These are phyloP conservation scores for Lerista edwardsae DNA, from an alignment of 2,797 vertebrate species.

Conservation along the genomic window DNA sequence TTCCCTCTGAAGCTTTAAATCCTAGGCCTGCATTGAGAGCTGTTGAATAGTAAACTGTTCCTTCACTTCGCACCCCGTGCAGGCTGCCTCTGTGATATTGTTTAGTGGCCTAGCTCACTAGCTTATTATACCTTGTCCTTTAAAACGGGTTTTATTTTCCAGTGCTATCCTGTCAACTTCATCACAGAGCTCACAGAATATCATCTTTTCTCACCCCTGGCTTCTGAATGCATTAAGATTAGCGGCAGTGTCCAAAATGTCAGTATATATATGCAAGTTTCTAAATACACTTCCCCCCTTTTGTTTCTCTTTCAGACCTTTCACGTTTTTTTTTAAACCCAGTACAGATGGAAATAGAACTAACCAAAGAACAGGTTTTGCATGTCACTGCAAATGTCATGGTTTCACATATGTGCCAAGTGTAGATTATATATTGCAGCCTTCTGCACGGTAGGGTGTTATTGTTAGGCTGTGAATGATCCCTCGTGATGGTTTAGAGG, in stretches of 20 bases:
- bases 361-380: background rate
- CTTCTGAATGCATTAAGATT: background rate
- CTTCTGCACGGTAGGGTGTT: background rate
- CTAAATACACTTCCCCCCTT: background rate
- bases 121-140: background rate
- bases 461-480: background rate
- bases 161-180: background rate
- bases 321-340: slow-evolving; percentile 1
- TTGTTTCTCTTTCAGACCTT: background rate
- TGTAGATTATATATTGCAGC: background rate
- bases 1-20: background rate
- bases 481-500: background rate
- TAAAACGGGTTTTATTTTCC: background rate
- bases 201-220: background rate
- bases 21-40: background rate
- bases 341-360: background rate
- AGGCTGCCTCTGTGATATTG: background rate
- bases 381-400: background rate
- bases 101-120: background rate
- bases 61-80: background rate
- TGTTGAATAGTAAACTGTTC: background rate
- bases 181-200: background rate
- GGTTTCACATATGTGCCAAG: background rate
- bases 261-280: background rate
- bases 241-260: background rate